Percentiles rank a stretch among this genome's conserved stretches.
Evolutionary conservation across 2,797 vertebrate genomes (phyloP).

Genomic region (Heterohyrax brucei): DNA sequence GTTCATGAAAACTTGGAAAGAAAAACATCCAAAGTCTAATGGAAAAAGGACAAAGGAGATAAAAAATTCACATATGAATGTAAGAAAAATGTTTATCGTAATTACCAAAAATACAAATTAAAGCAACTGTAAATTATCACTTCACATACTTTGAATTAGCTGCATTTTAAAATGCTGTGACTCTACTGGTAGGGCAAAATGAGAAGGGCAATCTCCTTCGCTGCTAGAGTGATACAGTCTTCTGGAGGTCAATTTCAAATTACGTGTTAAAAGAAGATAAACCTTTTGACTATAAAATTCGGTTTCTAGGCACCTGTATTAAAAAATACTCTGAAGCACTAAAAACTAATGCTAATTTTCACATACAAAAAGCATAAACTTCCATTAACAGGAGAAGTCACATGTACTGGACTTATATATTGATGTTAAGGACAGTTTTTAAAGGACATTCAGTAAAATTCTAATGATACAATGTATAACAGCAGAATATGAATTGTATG

Average conservation of each 20-base stretch:
- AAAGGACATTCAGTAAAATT: neutral
- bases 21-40: neutral
- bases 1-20: neutral
- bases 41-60: slow-evolving; percentile 20
- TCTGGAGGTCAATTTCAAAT: neutral
- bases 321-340: slow-evolving; percentile 23
- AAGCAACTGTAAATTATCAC: neutral
- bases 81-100: neutral
- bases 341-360: neutral
- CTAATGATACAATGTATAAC: neutral
- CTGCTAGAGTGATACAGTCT: neutral
- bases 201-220: neutral
- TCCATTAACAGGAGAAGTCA: neutral
- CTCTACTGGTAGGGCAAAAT: neutral
- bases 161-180: neutral
- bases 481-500: neutral
- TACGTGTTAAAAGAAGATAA: neutral
- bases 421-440: neutral
- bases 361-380: slow-evolving; percentile 2
- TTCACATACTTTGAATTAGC: neutral
- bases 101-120: neutral
- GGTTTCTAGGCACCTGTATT: neutral
- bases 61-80: slow-evolving; percentile 10
- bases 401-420: neutral
- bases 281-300: neutral